Conservation (phyloP, 37 sponge, comb jelly and placozoan genomes). For the Corticium candelabrum region DNA sequence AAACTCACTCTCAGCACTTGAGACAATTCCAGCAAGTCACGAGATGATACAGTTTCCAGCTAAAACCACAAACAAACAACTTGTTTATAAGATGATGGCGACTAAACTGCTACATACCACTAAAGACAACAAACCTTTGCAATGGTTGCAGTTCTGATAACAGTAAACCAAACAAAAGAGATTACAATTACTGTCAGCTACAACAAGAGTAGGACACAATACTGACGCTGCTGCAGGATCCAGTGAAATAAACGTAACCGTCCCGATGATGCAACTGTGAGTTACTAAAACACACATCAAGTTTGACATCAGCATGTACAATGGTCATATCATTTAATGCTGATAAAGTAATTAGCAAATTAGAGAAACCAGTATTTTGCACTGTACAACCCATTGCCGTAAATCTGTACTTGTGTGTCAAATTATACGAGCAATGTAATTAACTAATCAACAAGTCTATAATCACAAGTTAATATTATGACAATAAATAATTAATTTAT, state of each 20-base stretch:
- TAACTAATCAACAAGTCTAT: too few species aligned
- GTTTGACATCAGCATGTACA: too few species aligned
- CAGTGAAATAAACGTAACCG: conserved; percentile 2
- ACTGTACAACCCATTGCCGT: too few species aligned
- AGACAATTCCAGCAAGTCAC: conserved; percentile 8
- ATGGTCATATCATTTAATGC: too few species aligned
- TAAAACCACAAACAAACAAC: not conserved
- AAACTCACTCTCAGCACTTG: not conserved
- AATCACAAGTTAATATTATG: too few species aligned
- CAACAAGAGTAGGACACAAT: not conserved
- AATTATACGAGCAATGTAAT: too few species aligned
- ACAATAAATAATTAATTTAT: too few species aligned
- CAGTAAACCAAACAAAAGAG: not conserved
- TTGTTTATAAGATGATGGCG: not conserved
- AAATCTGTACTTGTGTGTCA: too few species aligned
- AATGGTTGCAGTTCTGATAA: not conserved
- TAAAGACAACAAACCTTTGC: not conserved
- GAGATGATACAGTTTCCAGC: conserved; percentile 11
- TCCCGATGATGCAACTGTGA: conserved; percentile 92
- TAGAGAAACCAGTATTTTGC: too few species aligned
- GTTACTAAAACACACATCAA: too few species aligned
- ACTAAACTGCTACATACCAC: not conserved
- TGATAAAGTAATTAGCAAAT: too few species aligned
- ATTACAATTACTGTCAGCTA: not conserved
- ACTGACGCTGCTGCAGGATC: not conserved